phyloP scores from a whole-genome alignment of 1,140 invertebrate genomes.

The Drosophila oshimai region DNA sequence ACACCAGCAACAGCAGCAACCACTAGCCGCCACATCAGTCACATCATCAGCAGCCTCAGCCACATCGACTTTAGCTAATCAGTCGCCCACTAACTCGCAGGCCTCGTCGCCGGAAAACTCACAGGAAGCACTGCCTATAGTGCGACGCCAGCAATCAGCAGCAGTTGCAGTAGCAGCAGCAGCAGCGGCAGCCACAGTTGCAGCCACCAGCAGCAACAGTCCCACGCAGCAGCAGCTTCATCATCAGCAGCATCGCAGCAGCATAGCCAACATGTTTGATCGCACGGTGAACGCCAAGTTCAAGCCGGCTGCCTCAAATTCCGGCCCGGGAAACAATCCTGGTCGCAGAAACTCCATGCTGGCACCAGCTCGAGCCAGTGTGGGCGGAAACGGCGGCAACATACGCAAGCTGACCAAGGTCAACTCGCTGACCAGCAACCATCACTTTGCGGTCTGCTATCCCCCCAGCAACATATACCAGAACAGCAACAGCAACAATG shows the following conservation, averaged over 20 bases:
- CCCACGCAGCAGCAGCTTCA: slow-evolving; percentile 24
- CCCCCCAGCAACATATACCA: slow-evolving; percentile 36
- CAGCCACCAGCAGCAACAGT: slow-evolving; percentile 12
- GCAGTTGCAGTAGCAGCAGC: slow-evolving; percentile 23
- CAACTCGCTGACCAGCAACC: slow-evolving; percentile 62
- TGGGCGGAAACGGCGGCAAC: slow-evolving; percentile 21
- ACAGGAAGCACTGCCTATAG: slow-evolving; percentile 53
- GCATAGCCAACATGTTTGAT: slow-evolving; percentile 69
- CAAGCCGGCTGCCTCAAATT: slow-evolving; percentile 47
- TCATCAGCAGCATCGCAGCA: slow-evolving; percentile 34
- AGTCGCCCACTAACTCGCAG: slow-evolving; percentile 64
- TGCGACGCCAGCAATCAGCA: slow-evolving; percentile 30
- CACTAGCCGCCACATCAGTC: slow-evolving; percentile 47
- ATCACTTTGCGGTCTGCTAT: slow-evolving; percentile 49
- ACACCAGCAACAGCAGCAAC: slow-evolving; percentile 52
- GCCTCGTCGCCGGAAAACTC: slow-evolving; percentile 75
- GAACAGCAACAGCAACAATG: slow-evolving; percentile 31
- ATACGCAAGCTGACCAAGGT: slow-evolving; percentile 72
- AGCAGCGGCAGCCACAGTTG: slow-evolving; percentile 14
- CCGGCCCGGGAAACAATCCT: slow-evolving; percentile 25
- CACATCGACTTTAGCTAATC: slow-evolving; percentile 37
- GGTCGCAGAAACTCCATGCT: slow-evolving; percentile 71
- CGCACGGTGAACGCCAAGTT: slow-evolving; percentile 67
- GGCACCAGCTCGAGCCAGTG: slow-evolving; percentile 35
- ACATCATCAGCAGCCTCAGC: slow-evolving; percentile 46